Base-by-base conservation (phyloP, 2,797 vertebrate species). In the Lagodon rhomboides region DNA sequence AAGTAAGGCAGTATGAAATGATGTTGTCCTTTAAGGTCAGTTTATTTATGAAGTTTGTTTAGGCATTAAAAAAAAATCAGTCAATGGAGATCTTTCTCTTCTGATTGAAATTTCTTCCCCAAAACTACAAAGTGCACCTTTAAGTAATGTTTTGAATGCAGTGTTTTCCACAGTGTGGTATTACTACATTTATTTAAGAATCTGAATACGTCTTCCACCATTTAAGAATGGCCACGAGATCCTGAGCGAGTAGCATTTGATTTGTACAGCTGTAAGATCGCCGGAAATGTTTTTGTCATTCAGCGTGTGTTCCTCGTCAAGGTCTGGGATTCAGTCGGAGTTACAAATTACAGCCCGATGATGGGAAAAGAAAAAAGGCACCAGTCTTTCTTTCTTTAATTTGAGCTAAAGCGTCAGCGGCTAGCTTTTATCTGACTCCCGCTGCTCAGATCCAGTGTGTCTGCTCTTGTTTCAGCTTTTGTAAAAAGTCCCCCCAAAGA, bases 391-490 rank as follows among this genome's bases (percentile, higher is more conserved):
- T 17, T 38, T 38, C 25, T 82, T 82, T 62, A 74, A 84, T 77
- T 73, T 71, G 50, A 46, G 12, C 47, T 50, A 15, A 73, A 73
- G 30, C 12, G 0, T 64, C 55, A 16, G 30, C 17, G 60, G 12
- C 51, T 69, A 20, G 64, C 72, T 87, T 89, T 85, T 41, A 85
- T 90, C 68, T 23, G 11, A 22, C 59, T 83, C 85, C 87, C 85
- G 51, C 7, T 18, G 73, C 76, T 85, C 69, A 43, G 25, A 88
- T 69, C 60, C 64, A 80, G 20, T 22, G 38, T 77, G 68, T 75
- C 77, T 4, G 59, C 75, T 77, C 68, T 82, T 86, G 78, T 84
- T 85, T 73, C 76, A 64, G 80, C 50, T 78, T 85, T 85, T 87
- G 70, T 84, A 64, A 74, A 74, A 74, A 75, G 62, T 56, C 50